Base-by-base conservation (phyloP, 1,140 invertebrate genomes). In the Solenopsis fugax region DNA sequence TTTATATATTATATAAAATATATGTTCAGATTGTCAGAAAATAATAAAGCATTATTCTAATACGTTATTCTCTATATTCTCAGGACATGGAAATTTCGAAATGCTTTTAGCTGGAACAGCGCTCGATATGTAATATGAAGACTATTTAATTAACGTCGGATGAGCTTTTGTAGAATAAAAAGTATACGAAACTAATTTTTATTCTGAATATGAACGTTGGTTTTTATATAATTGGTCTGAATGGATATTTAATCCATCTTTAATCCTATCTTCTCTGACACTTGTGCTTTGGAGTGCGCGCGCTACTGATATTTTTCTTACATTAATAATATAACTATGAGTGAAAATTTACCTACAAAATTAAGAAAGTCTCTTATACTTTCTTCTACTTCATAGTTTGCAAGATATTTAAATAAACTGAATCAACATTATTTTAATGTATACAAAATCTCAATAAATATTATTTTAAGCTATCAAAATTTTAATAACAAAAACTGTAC, bases 31-130 rank as follows among this genome's bases (percentile, higher is more conserved):
- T 5, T 45, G 37, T 45, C 34, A 41, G n/a, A 0, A 37, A 65
- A 37, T 45, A 67, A 67, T 67, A 6, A 67, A 67, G n/a, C n/a
- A 4, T 67, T 13, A 21, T 41, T 65, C 18, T 16, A 67, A 67
- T 45, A 67, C 6, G 4, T 37, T 65, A 37, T 65, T 41, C 3
- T 21, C 3, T 21, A 67, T 45, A 21, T 67, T 4, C 0, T 45
- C n/a, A 21, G 2, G 1, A 13, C 3, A 41, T 21, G n/a, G 5
- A 67, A 45, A 45, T 45, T 67, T 41, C 37, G 12, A 67, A 67
- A 13, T 34, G 60, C 29, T 21, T 67, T 67, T 48, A 48, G 13
- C n/a, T 67, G 41, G 9, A 21, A 67, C 37, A 67, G 0, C 37
- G n/a, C 0, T 21, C 21, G 2, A 2, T 41, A n/a, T 21, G 12